Base-by-base conservation (phyloP, 2,888 invertebrate species). In the Ormia ochracea region DNA sequence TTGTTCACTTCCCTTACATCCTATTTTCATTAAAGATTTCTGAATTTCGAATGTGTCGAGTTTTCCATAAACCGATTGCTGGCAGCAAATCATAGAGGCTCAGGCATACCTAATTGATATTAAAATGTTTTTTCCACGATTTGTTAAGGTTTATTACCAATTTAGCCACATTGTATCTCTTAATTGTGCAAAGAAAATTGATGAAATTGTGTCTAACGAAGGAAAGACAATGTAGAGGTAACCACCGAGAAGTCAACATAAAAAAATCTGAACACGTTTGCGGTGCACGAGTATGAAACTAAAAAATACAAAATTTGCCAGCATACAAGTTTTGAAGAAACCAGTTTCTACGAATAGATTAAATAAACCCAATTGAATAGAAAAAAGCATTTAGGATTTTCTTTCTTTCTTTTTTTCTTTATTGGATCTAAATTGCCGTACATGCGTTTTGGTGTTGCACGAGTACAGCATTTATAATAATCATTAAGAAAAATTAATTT, bases 301-400 rank as follows among this genome's bases (percentile, higher is more conserved):
- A n/a, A n/a, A n/a, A n/a, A n/a, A n/a, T 33, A 65, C 36, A 31
- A 48, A 58, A 66, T 65, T 58, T 12, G 56, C 31, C 38, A 58
- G 31, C 36, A 58, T 65, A 66, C 74, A 58, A 74, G 74, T 74
- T 74, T 65, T 58, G 41, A 28, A 3, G 58, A 63, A 74, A 74
- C 74, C 74, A 48, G 74, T 74, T 74, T 74, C 45, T 52, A 17
- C 52, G 41, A 72, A 72, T 72, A 72, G 21, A 72, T 72, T 72
- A 43, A 52, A 72, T 41, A 43, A 61, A 72, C 61, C 52, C 50
- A 41, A 61, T 61, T 72, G 61, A 59, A 61, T 50, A 61, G 52
- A 72, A 72, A 72, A 72, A 23, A 72, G 7, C 61, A 52, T 72
- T 61, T 61, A 5, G 31, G 52, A 61, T 72, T 61, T 70, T 38